Percentiles rank a stretch among this genome's conserved stretches.
phyloP scores from a whole-genome alignment of 64 coral and sea anemone genomes.

The Cladopsammia gracilis region DNA sequence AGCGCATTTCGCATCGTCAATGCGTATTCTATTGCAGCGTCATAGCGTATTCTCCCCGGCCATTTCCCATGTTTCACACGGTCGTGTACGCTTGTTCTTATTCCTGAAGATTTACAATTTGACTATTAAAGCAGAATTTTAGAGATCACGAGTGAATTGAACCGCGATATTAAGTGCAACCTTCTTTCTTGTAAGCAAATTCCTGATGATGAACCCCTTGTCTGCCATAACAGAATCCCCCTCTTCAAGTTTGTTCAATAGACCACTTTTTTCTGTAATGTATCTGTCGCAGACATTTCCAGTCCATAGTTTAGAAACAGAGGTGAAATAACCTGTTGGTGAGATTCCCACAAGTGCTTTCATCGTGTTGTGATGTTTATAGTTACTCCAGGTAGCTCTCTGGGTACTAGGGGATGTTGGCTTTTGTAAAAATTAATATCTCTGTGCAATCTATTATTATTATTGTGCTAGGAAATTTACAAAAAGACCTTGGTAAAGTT shows the following conservation, averaged over 20 bases:
- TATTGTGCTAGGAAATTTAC: constrained; percentile 44
- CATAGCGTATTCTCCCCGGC: too few species aligned
- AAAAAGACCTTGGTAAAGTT: constrained; percentile 51
- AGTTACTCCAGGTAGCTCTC: constrained; percentile 17
- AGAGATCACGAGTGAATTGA: too few species aligned
- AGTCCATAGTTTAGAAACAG: constrained; percentile 67
- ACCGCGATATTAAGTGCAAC: neutral
- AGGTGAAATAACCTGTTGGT: constrained; percentile 65
- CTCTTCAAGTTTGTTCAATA: constrained; percentile 60
- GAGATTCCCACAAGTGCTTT: constrained; percentile 27
- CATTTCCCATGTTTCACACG: too few species aligned
- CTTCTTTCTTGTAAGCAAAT: constrained; percentile 18
- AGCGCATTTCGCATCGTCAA: too few species aligned
- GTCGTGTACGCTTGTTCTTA: too few species aligned
- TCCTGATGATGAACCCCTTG: constrained; percentile 39
- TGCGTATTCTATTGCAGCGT: too few species aligned
- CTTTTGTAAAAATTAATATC: neutral
- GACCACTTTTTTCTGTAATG: constrained; percentile 62
- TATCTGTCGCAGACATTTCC: constrained; percentile 56
- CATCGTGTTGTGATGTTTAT: too few species aligned
- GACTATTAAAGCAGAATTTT: too few species aligned
- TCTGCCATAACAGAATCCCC: constrained; percentile 64
- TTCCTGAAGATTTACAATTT: too few species aligned
- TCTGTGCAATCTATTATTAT: constrained; percentile 11
- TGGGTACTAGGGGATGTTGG: constrained; percentile 12